Base-by-base conservation (phyloP, 2,797 vertebrate genomes). In the Aulostomus chinensis region DNA sequence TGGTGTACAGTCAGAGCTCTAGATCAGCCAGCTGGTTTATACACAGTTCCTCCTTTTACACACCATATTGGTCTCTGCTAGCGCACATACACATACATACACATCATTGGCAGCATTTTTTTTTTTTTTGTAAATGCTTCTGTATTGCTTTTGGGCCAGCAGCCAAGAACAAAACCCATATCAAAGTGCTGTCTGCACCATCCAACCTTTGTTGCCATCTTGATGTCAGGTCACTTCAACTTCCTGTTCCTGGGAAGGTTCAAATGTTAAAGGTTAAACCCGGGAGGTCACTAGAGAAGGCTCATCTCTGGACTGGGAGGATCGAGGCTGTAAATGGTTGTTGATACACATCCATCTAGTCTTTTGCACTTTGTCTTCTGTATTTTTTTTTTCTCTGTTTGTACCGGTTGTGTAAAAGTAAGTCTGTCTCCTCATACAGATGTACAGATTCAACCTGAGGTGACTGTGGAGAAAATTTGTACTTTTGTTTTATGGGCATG, bases 141-240 rank as follows among this genome's bases (percentile, higher is more conserved):
- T 58, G 10, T 39, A 51, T 71, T 65, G 77, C 71, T 33, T 76
- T 68, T 68, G 74, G 81, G 70, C 78, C 53, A 69, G 66, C 82
- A 88, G 85, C 84, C 84, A 88, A 78, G 73, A 60, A 84, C 68
- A 58, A 74, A 88, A 68, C 75, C 66, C 58, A 52, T 56, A 68
- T 74, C 69, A 84, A 72, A 29, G 75, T 78, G 72, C 78, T 62
- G 46, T 83, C 76, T 78, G 64, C 78, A 87, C 80, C 68, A 36
- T 86, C 89, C 76, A 82, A 93, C 92, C 92, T 93, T 89, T 85
- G 87, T 56, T 87, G 92, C 89, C 92, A 93, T 93, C 80, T 88
- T 71, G 86, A 78, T 66, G 86, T 92, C 86, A 70, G 86, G 81
- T 83, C 78, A 83, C 85, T 81, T 86, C 86, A 67, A 85, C 82